Base-by-base conservation (phyloP, 2,888 invertebrate genomes). In the Acrocyrtus sp. region DNA sequence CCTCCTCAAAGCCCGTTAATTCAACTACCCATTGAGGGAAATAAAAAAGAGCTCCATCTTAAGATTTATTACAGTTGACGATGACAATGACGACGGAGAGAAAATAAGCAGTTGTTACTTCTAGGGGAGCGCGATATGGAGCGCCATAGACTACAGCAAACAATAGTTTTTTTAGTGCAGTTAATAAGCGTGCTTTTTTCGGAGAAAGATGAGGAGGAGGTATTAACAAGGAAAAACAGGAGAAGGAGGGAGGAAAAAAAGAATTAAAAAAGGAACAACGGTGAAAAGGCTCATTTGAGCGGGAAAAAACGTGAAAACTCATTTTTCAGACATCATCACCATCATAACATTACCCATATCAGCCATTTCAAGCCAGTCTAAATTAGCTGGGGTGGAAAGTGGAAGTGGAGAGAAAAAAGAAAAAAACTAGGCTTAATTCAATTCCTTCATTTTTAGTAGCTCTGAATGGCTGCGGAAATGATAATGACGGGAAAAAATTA, bases 241-340 rank as follows among this genome's bases (percentile, higher is more conserved):
- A n/a, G n/a, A n/a, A n/a, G n/a, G n/a, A n/a, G n/a, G n/a, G n/a
- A n/a, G n/a, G 22, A 5, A 50, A 12, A 21, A 50, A 29, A 54
- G 65, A 66, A 66, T 48, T 58, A 66, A 17, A n/a, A n/a, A n/a
- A n/a, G n/a, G 21, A 8, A 39, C 26, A 67, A 67, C 51, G 51
- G 51, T 51, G 51, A 51, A 26, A 51, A 51, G 51, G 51, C 51
- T 51, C 24, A 51, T 22, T 24, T 51, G 51, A 51, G 51, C 51
- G 22, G 51, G n/a, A 51, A 24, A 12, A 19, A 51, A 51, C 51
- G 17, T 29, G 17, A 29, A 53, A 29, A 27, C 3, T 19, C 51
- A 53, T 53, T 29, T 53, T 53, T 47, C 19, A 8, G 19, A 47
- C 4, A 3, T 19, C 47, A 47, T 47, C 19, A 10, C 19, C 47